phyloP scores from a whole-genome alignment of 2,113 vertebrate species.

The Polyodon spathula region DNA sequence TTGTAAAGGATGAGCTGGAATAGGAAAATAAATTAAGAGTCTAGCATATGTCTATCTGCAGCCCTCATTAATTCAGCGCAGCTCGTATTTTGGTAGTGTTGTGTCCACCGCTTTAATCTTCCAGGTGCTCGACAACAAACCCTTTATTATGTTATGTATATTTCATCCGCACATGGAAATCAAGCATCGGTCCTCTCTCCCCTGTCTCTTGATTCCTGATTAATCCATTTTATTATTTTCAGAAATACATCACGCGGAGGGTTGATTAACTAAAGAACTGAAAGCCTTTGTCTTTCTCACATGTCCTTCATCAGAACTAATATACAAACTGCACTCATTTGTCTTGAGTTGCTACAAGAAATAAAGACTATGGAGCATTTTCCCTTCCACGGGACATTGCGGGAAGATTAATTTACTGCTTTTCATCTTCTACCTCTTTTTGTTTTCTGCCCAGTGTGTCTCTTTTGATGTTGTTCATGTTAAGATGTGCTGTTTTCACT shows the following conservation, averaged over 20 bases:
- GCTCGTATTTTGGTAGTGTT: constrained; percentile 80
- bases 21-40: constrained; percentile 98
- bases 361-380: constrained; percentile 72
- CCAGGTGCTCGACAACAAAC: constrained; percentile 63
- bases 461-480: constrained; percentile 50
- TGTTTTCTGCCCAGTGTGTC: constrained; percentile 62
- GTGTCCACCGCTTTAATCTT: constrained; percentile 81
- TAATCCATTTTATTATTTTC: constrained; percentile 86
- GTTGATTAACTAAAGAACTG: constrained; percentile 89
- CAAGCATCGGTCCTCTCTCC: constrained; percentile 58
- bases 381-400: constrained; percentile 60
- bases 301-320: constrained; percentile 73
- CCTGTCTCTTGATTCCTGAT: constrained; percentile 63
- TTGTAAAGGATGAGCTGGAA: constrained; percentile 95
- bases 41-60: constrained; percentile 76
- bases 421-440: constrained; percentile 48
- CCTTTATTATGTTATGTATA: constrained; percentile 73
- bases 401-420: constrained; percentile 75
- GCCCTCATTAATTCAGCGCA: constrained; percentile 85
- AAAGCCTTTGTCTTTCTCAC: constrained; percentile 69
- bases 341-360: constrained; percentile 76
- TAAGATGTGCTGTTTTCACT: constrained; percentile 53
- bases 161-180: constrained; percentile 68
- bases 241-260: constrained; percentile 69
- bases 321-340: constrained; percentile 61